Conservation (phyloP, 1,140 invertebrate genomes). For the Plutomurus gul region DNA sequence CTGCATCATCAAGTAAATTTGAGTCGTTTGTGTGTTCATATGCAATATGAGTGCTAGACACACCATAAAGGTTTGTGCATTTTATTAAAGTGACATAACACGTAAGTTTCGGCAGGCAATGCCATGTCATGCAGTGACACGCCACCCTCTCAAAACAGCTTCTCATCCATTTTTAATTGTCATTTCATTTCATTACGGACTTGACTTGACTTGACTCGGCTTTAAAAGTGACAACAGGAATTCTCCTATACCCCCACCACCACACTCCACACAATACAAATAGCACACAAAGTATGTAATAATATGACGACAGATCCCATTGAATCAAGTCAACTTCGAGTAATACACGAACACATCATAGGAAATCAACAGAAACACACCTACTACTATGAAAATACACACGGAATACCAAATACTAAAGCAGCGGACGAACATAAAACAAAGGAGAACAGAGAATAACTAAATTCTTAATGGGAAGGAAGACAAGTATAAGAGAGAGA, state of each 20-base stretch:
- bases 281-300: too few relatives aligned
- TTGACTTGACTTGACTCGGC: neutral
- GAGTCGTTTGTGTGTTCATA: too few relatives aligned
- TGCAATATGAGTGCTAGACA: too few relatives aligned
- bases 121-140: slow-evolving; percentile 4
- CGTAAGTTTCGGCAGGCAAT: neutral
- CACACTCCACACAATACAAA: too few relatives aligned
- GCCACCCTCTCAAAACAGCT: neutral
- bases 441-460: too few relatives aligned
- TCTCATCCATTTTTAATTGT: neutral
- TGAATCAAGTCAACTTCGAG: too few relatives aligned
- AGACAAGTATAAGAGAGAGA: too few relatives aligned
- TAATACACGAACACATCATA: neutral
- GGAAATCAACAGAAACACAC: slow-evolving; percentile 1
- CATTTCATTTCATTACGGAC: neutral
- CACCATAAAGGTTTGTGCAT: neutral
- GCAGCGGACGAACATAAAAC: neutral
- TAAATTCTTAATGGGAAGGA: too few relatives aligned
- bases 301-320: too few relatives aligned
- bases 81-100: neutral
- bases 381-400: neutral
- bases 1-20: too few relatives aligned
- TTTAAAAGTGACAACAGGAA: neutral
- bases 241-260: too few relatives aligned
- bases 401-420: neutral